Base-by-base conservation (phyloP, 1,140 invertebrate species). In the Neodiprion lecontei region DNA sequence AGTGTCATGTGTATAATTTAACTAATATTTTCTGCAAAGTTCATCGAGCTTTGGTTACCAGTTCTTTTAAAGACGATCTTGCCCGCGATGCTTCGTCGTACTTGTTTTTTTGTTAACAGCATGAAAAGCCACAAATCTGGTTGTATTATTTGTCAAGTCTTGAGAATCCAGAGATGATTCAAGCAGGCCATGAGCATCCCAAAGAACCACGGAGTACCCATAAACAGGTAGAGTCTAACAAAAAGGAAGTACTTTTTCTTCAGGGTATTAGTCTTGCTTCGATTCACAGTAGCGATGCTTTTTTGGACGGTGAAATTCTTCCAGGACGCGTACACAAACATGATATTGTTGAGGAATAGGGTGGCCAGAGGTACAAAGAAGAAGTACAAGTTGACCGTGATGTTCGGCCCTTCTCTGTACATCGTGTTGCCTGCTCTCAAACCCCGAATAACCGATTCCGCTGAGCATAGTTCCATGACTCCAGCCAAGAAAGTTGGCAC, bases 141-240 rank as follows among this genome's bases (percentile, higher is more conserved):
- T 74, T 85, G 83, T 12, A 82, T 70, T 68, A 82, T 73, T 23
- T 81, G 74, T 49, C 85, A 86, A 49, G 82, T 74, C 70, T 85
- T 85, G 2, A 85, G 53, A 0, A 83, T 14, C 11, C 81, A 76
- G 0, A 85, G 75, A 14, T 82, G 74, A 72, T 85, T 84, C 40
- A 84, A 5, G 48, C 81, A 84, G 0, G 83, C 85, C 1, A 81
- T 65, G 1, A 85, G 67, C 28, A 76, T 76, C 0, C 84, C 85
- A 50, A 85, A 85, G 61, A 85, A 85, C 85, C 85, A 86, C 0
- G 85, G 85, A 0, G 85, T 78, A 2, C 85, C 84, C 85, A 85
- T 86, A 21, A 85, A 69, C 0, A 85, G 61, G 49, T 86, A 86
- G n/a, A 86, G 53, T 66, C 76, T 82, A 21, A 86, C 23, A 67